A percentile compares a stretch with the other conserved stretches of the same genome.
These are phyloP conservation scores for Aptenodytes forsteri DNA, from an alignment of 2,113 vertebrate genomes.

Conservation along the genomic window DNA sequence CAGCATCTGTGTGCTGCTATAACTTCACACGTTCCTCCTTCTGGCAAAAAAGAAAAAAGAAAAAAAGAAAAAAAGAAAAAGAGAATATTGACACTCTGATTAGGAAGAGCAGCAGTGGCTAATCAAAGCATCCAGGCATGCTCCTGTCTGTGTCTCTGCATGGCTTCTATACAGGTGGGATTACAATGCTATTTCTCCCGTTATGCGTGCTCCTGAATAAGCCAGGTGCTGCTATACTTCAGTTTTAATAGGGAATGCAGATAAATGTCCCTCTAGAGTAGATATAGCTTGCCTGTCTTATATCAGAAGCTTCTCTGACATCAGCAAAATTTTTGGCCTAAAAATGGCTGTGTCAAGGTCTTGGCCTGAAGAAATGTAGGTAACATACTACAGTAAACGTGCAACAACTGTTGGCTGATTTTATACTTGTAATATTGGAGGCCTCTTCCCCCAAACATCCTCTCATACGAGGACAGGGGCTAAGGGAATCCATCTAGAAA, in stretches of 20 bases:
- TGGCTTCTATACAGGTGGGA: neutral
- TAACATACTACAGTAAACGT: neutral
- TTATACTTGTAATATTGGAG: neutral
- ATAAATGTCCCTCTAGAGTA: neutral
- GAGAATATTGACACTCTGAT: slow-evolving; percentile 54
- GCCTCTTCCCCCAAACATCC: neutral
- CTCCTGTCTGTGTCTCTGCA: neutral
- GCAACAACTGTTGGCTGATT: neutral
- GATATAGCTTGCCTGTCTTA: neutral
- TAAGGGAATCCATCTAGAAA: neutral
- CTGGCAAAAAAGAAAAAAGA: slow-evolving; percentile 71
- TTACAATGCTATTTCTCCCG: neutral
- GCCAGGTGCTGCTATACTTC: neutral
- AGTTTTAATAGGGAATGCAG: neutral
- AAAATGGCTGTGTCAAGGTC: neutral
- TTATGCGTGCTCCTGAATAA: neutral
- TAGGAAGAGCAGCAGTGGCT: slow-evolving; percentile 37
- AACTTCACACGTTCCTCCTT: slow-evolving; percentile 98
- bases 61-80: neutral
- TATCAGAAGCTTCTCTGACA: neutral
- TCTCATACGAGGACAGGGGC: neutral
- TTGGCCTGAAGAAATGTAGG: neutral
- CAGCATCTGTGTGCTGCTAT: slow-evolving; percentile 98
- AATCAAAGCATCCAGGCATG: neutral
- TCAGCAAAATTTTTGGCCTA: neutral